Percentiles rank a stretch among this genome's conserved stretches.
Conservation (phyloP, 2,888 invertebrate genomes). For the Masnerella sp. region DNA sequence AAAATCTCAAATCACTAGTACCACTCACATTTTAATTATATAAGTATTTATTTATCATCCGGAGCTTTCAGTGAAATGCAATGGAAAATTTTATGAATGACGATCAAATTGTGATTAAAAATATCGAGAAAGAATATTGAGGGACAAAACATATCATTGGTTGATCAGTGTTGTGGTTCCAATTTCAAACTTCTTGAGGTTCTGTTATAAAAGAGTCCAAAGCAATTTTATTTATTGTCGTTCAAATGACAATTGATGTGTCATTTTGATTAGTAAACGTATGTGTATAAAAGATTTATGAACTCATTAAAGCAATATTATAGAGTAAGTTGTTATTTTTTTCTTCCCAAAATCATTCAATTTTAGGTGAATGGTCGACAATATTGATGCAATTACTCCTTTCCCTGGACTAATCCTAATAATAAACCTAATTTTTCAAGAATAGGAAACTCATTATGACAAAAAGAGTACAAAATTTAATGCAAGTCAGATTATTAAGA, state of each 20-base stretch:
- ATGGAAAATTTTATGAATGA: not conserved
- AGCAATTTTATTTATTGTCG: constrained; percentile 17
- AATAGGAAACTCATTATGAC: too few relatives aligned
- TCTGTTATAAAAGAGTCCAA: constrained; percentile 6
- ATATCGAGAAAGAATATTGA: not conserved
- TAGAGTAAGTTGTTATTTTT: constrained; percentile 1
- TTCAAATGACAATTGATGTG: not conserved
- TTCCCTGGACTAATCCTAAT: too few relatives aligned
- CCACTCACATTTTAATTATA: constrained; percentile 26
- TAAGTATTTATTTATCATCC: constrained; percentile 29
- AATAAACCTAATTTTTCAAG: too few relatives aligned
- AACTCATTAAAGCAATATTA: constrained; percentile 40
- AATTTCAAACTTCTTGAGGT: constrained; percentile 8
- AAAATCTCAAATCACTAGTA: constrained; percentile 34
- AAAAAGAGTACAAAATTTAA: too few relatives aligned
- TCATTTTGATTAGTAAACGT: not conserved
- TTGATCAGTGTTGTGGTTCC: constrained; percentile 3
- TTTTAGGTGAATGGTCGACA: not conserved
- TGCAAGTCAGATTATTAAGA: too few relatives aligned
- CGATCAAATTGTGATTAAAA: constrained; percentile 3
- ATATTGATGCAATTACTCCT: constrained; percentile 4
- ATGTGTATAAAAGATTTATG: constrained; percentile 11
- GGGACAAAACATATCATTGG: constrained; percentile 19
- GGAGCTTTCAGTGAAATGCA: constrained; percentile 7
- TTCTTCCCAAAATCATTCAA: not conserved